These are phyloP conservation scores for Ips nitidus DNA, from an alignment of 1,140 invertebrate genomes.

Conservation along the genomic window DNA sequence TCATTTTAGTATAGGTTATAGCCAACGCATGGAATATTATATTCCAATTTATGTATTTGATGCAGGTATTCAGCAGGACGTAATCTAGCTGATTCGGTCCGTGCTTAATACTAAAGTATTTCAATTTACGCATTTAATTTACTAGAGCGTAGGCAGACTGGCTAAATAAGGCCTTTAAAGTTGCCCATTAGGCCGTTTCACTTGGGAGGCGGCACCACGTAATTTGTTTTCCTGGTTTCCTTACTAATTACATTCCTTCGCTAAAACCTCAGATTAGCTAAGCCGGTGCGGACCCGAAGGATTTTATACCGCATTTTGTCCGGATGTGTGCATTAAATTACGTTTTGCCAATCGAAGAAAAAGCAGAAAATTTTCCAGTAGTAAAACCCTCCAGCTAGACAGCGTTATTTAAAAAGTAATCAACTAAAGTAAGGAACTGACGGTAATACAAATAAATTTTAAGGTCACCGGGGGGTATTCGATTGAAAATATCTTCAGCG, in stretches of 20 bases:
- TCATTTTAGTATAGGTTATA: background rate
- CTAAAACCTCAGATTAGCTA: background rate
- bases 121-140: slow-evolving; percentile 33
- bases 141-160: slow-evolving; percentile 19
- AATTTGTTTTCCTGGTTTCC: slow-evolving; percentile 8
- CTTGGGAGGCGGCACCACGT: slow-evolving; percentile 7
- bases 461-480: slow-evolving; percentile 31
- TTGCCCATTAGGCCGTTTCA: slow-evolving; percentile 26
- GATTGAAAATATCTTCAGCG: slow-evolving; percentile 21
- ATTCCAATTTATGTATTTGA: background rate
- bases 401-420: slow-evolving; percentile 23
- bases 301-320: background rate
- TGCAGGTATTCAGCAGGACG: background rate
- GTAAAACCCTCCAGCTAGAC: background rate
- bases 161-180: slow-evolving; percentile 28
- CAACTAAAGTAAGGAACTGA: slow-evolving; percentile 27
- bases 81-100: slow-evolving; percentile 1
- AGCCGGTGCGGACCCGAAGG: background rate
- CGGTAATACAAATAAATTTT: slow-evolving; percentile 30
- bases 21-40: background rate
- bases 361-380: background rate
- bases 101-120: slow-evolving; percentile 16
- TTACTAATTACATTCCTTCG: slow-evolving; percentile 5
- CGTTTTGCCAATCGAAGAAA: background rate
- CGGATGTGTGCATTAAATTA: too few species aligned